phyloP scores from a whole-genome alignment of 2,113 vertebrate species.

The Phoxinus phoxinus region DNA sequence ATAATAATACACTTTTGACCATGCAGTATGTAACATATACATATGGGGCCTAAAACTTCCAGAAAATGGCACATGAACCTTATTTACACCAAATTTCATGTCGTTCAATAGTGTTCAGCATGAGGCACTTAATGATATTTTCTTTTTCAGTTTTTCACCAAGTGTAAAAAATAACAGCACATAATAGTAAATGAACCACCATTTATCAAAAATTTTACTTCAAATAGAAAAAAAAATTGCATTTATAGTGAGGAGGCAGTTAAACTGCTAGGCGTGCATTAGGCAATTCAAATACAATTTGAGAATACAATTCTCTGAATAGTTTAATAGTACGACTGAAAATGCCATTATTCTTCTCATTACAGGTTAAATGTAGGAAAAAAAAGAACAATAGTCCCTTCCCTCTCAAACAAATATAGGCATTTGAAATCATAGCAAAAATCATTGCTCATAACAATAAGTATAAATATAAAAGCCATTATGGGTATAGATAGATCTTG shows the following conservation, averaged over 20 bases:
- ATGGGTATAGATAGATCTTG: too few species aligned
- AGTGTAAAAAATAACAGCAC: not conserved
- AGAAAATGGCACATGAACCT: not conserved
- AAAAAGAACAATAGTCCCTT: not conserved
- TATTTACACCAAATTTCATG: not conserved
- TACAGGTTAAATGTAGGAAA: not conserved
- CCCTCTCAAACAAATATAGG: too few species aligned
- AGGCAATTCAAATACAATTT: too few species aligned
- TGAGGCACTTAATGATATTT: not conserved
- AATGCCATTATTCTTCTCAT: not conserved
- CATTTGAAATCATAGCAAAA: not conserved
- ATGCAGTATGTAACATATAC: not conserved
- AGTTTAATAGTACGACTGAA: not conserved
- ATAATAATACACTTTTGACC: too few species aligned
- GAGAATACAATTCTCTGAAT: too few species aligned
- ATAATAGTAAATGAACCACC: not conserved
- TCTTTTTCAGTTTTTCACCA: not conserved
- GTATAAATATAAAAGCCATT: too few species aligned
- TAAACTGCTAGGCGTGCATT: slow-evolving; percentile 3
- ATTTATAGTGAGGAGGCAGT: not conserved
- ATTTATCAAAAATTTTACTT: slow-evolving; percentile 2
- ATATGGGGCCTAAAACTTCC: not conserved
- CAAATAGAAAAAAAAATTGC: not conserved
- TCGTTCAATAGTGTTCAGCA: not conserved
- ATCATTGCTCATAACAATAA: not conserved